phyloP scores from a whole-genome alignment of 1,140 invertebrate species.

The Cryptotermes secundus region DNA sequence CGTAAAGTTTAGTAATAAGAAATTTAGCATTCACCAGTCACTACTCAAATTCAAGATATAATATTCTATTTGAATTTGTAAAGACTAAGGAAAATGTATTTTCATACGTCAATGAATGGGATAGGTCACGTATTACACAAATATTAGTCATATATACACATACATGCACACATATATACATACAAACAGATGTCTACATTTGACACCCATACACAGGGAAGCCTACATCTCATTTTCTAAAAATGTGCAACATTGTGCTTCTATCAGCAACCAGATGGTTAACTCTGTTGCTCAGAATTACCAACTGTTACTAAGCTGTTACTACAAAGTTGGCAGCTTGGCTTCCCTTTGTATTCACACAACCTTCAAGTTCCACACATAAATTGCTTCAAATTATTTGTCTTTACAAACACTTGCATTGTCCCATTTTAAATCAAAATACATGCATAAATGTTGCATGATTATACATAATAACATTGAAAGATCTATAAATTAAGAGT shows the following conservation, averaged over 20 bases:
- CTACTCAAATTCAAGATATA: background rate
- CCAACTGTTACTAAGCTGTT: background rate
- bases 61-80: background rate
- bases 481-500: slow-evolving; percentile 6
- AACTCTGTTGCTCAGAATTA: background rate
- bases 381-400: slow-evolving; percentile 28
- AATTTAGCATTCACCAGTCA: background rate
- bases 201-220: background rate
- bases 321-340: background rate
- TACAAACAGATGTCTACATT: background rate
- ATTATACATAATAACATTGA: slow-evolving; percentile 24
- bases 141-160: background rate
- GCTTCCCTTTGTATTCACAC: slow-evolving; percentile 21
- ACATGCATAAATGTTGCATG: slow-evolving; percentile 8
- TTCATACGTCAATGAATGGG: background rate
- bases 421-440: slow-evolving; percentile 8
- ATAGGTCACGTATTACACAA: slow-evolving; percentile 7
- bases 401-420: slow-evolving; percentile 27
- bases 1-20: background rate
- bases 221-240: background rate
- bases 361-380: slow-evolving; percentile 21
- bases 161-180: background rate
- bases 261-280: background rate
- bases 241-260: background rate
- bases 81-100: background rate